Percentiles rank a stretch among this genome's conserved stretches.
Evolutionary conservation across 2,797 vertebrate genomes (phyloP).

Genomic region (Hemitrygon akajei): DNA sequence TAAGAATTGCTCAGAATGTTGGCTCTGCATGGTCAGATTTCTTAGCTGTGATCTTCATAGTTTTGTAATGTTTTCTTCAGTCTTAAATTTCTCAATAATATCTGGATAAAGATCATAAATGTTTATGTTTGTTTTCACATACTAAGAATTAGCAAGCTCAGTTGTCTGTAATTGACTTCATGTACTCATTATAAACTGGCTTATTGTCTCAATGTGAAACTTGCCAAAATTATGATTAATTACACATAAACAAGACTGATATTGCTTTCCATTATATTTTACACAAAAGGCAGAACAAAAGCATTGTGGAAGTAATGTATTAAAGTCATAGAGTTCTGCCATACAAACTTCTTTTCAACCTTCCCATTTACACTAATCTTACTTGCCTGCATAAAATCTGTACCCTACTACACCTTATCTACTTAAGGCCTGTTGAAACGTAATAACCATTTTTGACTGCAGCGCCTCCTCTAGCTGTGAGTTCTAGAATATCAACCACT

Average conservation of each 20-base stretch:
- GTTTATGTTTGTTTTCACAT: background rate
- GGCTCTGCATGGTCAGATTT: background rate
- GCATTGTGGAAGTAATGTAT: background rate
- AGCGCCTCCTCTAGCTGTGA: too few relatives aligned
- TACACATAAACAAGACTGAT: slow-evolving; percentile 6
- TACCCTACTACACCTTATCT: too few relatives aligned
- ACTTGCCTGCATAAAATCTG: too few relatives aligned
- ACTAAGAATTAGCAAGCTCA: background rate
- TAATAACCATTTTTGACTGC: too few relatives aligned
- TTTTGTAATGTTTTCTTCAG: background rate
- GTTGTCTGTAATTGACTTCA: background rate
- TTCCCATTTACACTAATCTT: too few relatives aligned
- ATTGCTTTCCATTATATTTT: background rate
- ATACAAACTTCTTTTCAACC: too few relatives aligned
- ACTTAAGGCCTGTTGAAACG: too few relatives aligned
- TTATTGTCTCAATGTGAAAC: background rate
- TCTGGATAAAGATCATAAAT: background rate
- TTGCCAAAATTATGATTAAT: background rate
- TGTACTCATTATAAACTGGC: background rate
- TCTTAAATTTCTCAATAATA: background rate
- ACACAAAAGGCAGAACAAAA: background rate
- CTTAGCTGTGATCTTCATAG: background rate
- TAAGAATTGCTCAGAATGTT: background rate
- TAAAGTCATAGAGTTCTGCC: too few relatives aligned
- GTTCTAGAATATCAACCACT: too few relatives aligned